Conservation (phyloP, 2,888 invertebrate species). For the Scaptomyza cyrtandrae region DNA sequence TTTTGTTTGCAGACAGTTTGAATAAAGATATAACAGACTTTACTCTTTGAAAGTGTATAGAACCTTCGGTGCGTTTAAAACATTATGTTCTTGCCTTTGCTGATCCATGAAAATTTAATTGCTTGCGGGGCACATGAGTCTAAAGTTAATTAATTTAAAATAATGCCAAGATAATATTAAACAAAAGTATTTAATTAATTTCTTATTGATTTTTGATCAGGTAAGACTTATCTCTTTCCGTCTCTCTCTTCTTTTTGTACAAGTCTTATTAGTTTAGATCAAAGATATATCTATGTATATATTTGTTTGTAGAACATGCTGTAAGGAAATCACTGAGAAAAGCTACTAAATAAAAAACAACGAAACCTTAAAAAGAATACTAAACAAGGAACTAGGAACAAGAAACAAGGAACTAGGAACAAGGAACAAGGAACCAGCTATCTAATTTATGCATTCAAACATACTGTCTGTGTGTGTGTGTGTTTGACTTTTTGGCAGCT, state of each 20-base stretch:
- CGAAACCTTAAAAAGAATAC: neutral
- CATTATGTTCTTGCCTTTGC: too few relatives aligned
- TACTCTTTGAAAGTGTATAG: neutral
- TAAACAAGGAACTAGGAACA: neutral
- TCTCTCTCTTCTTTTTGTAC: neutral
- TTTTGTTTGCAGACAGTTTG: too few relatives aligned
- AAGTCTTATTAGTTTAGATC: neutral
- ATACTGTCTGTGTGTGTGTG: constrained; percentile 4
- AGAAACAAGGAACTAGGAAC: constrained; percentile 11
- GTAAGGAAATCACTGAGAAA: too few relatives aligned
- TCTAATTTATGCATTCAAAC: constrained; percentile 1
- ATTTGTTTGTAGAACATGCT: too few relatives aligned
- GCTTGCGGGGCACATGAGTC: too few relatives aligned
- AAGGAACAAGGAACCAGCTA: neutral
- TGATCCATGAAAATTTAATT: neutral
- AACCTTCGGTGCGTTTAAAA: neutral
- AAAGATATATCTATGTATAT: neutral
- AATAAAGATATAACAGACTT: too few relatives aligned
- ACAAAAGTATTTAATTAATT: neutral
- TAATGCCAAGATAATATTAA: too few relatives aligned
- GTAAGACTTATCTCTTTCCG: constrained; percentile 4
- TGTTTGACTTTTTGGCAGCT: constrained; percentile 47
- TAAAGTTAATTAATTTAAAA: too few relatives aligned
- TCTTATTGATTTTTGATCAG: constrained; percentile 14
- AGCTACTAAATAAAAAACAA: constrained; percentile 32